Evolutionary conservation across 2,797 vertebrate species (phyloP).

Genomic region (Erethizon dorsatum): DNA sequence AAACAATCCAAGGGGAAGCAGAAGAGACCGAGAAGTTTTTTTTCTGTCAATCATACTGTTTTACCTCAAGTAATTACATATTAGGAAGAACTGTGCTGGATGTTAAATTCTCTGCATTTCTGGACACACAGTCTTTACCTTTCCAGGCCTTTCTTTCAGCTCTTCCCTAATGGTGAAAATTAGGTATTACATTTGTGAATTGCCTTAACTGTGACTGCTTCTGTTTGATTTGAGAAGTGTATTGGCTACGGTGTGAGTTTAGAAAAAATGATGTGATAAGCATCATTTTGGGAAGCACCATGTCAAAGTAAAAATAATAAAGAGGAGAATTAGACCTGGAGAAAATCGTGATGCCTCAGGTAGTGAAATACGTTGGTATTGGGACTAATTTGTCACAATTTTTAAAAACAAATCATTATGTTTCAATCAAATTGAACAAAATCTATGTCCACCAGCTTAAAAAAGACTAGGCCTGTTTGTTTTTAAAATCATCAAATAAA

Average conservation of each 20-base stretch:
- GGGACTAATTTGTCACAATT: neutral
- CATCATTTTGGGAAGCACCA: neutral
- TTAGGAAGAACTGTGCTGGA: neutral
- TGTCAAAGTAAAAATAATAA: constrained; percentile 43
- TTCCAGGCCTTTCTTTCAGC: neutral
- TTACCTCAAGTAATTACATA: constrained; percentile 44
- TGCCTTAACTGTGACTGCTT: neutral
- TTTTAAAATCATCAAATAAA: neutral
- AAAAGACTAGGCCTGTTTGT: neutral
- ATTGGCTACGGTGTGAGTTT: neutral
- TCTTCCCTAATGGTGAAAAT: neutral
- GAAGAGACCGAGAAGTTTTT: constrained; percentile 3
- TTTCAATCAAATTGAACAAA: constrained; percentile 29
- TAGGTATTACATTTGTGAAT: neutral
- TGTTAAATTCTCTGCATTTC: neutral
- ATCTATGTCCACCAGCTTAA: constrained; percentile 33
- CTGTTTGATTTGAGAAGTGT: neutral
- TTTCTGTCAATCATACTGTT: constrained; percentile 54
- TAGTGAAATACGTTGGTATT: neutral
- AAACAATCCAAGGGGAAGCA: neutral
- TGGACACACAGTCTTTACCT: neutral
- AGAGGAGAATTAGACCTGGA: neutral
- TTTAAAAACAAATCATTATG: neutral
- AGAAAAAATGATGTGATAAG: neutral
- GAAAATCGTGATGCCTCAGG: neutral